These are phyloP conservation scores for Ascaphus truei DNA, from an alignment of 2,113 vertebrate genomes.

Conservation along the genomic window DNA sequence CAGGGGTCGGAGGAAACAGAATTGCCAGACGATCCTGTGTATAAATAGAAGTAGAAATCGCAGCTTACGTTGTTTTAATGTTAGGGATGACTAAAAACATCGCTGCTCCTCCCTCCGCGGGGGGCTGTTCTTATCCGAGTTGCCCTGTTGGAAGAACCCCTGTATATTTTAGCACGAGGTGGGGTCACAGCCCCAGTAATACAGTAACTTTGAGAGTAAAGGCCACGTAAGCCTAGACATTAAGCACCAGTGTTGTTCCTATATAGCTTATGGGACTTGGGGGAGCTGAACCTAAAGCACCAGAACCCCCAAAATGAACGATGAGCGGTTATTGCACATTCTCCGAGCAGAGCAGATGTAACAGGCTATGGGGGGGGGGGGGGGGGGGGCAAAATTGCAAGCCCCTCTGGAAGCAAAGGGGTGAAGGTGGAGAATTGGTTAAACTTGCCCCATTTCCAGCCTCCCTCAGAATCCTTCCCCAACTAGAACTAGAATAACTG, in stretches of 20 bases:
- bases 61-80: constrained; percentile 45
- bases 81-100: constrained; percentile 43
- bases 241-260: constrained; percentile 13
- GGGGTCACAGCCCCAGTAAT: neutral
- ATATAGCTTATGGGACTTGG: neutral
- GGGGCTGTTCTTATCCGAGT: neutral
- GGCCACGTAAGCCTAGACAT: neutral
- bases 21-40: neutral
- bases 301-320: neutral
- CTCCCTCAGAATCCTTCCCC: neutral
- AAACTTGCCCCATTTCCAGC: neutral
- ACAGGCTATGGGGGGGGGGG: neutral
- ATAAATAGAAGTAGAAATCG: constrained; percentile 49
- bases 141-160: constrained; percentile 6
- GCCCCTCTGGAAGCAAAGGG: neutral
- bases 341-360: neutral
- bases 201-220: constrained; percentile 19
- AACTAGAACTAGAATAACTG: neutral
- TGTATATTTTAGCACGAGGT: constrained; percentile 8
- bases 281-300: neutral
- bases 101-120: constrained; percentile 6
- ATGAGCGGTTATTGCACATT: neutral
- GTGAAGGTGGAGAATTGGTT: neutral
- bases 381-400: neutral
- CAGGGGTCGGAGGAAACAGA: neutral